Base-by-base conservation (phyloP, 2,888 invertebrate genomes). In the Smittia sp. region DNA sequence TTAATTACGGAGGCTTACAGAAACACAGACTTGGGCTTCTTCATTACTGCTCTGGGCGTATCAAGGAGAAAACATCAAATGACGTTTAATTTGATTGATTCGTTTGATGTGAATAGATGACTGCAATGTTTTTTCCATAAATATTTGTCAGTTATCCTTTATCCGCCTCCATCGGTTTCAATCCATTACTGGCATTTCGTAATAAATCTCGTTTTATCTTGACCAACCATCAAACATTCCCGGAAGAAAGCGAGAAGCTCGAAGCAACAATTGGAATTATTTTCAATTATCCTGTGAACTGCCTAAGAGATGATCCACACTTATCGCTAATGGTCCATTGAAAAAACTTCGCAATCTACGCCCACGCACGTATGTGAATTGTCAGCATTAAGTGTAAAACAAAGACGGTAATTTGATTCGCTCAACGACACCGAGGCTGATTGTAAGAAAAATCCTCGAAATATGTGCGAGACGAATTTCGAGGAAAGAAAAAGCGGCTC, bases 1-100 rank as follows among this genome's bases (percentile, higher is more conserved):
- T 69, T 69, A 69, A 69, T 69, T 69, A 46, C 46, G 52, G 41
- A 67, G 39, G 52, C 68, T 67, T 46, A 69, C 25, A 69, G 18
- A 32, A 38, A 4, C 1, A 38, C 11, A 62, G 22, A 22, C 20
- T 63, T 13, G 9, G 15, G 7, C 32, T 39, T 38, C 46, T 46
- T 46, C 46, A 46, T 15, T 15, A 46, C n/a, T 6, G 6, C 15
- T 6, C 3, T 58, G 58, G 18, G 20, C 58, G 13, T 22, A 58
- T 58, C 13, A 58, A 22, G 22, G 58, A 58, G 22, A 46, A 58
- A 58, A 58, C 18, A 58, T 20, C 20, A 22, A 58, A 58, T 58
- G 13, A n/a, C n/a, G 58, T 58, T 6, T 22, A 18, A 22, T 58
- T 58, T 58, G 58, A 58, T 58, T 7, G 22, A 58, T 58, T 22